These are phyloP conservation scores for Tridacna crocea DNA, from an alignment of 2,888 invertebrate species.

Conservation along the genomic window DNA sequence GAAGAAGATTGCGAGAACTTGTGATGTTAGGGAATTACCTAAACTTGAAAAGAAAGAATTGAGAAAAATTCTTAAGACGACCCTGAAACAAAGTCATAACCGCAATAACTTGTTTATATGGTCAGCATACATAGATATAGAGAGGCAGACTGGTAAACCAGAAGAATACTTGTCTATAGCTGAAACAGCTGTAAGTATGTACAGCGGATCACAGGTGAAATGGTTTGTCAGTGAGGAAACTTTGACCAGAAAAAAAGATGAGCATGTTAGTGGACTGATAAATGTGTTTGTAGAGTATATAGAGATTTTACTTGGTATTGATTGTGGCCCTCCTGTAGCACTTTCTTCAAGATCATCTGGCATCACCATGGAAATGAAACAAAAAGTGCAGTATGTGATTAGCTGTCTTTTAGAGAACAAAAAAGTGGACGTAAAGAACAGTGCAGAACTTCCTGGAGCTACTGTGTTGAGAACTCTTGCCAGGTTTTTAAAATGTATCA, in stretches of 20 bases:
- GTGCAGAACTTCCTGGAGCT: conserved; percentile 38
- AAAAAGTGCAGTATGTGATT: conserved; percentile 52
- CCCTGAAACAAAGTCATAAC: conserved; percentile 80
- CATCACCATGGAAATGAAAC: conserved; percentile 33
- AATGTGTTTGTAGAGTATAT: conserved; percentile 65
- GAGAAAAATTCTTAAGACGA: conserved; percentile 78
- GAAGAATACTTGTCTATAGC: conserved; percentile 79
- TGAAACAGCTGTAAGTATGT: conserved; percentile 76
- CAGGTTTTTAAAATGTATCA: conserved; percentile 50
- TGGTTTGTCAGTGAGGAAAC: conserved; percentile 16
- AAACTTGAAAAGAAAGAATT: conserved; percentile 74
- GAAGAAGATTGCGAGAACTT: conserved; percentile 28
- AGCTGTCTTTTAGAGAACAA: conserved; percentile 63
- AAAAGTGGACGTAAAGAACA: conserved; percentile 54
- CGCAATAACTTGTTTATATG: conserved; percentile 82
- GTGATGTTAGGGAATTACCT: conserved; percentile 17
- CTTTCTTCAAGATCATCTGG: conserved; percentile 26
- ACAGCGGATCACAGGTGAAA: conserved; percentile 52
- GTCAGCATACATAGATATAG: conserved; percentile 79
- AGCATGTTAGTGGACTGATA: conserved; percentile 38
- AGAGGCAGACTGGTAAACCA: conserved; percentile 73
- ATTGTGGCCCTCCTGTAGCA: conserved; percentile 1
- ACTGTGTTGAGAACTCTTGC: conserved; percentile 58
- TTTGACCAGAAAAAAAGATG: conserved; percentile 30
- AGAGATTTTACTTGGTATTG: conserved; percentile 67